phyloP scores from a whole-genome alignment of 2,888 invertebrate genomes.

The Pollenia labialis region DNA sequence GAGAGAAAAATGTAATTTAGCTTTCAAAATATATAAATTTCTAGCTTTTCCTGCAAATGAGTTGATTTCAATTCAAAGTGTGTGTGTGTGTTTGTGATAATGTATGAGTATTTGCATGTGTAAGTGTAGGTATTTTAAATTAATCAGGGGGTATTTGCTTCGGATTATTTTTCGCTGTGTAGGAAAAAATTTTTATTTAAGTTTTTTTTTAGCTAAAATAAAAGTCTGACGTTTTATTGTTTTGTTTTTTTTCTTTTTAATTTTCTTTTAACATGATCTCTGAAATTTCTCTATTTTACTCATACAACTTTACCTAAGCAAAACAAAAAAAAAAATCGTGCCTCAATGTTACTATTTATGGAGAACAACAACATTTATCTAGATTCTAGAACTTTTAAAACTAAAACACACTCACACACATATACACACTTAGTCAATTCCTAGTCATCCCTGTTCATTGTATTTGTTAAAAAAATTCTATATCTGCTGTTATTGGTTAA shows the following conservation, averaged over 20 bases:
- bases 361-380: conserved; percentile 75
- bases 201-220: conserved; percentile 46
- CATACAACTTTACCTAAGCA: conserved; percentile 1
- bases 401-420: not conserved
- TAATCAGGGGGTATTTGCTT: conserved; percentile 35
- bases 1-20: conserved; percentile 36
- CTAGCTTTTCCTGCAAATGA: not conserved
- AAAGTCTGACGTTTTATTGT: conserved; percentile 54
- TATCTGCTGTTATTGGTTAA: conserved; percentile 40
- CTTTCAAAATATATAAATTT: conserved; percentile 39
- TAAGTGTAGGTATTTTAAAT: conserved; percentile 34
- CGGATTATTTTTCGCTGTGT: conserved; percentile 55
- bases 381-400: conserved; percentile 37
- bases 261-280: conserved; percentile 49
- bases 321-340: conserved; percentile 13
- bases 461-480: conserved; percentile 34
- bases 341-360: conserved; percentile 79
- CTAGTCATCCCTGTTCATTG: conserved; percentile 6
- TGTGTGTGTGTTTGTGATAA: not conserved
- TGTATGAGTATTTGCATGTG: conserved; percentile 5
- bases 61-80: no score
- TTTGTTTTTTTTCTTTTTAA: not conserved
- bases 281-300: conserved; percentile 25
- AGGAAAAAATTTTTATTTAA: conserved; percentile 35
- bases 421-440: conserved; percentile 13